Base-by-base conservation (phyloP, 2,113 vertebrate genomes). In the Astatoreochromis straeleni region DNA sequence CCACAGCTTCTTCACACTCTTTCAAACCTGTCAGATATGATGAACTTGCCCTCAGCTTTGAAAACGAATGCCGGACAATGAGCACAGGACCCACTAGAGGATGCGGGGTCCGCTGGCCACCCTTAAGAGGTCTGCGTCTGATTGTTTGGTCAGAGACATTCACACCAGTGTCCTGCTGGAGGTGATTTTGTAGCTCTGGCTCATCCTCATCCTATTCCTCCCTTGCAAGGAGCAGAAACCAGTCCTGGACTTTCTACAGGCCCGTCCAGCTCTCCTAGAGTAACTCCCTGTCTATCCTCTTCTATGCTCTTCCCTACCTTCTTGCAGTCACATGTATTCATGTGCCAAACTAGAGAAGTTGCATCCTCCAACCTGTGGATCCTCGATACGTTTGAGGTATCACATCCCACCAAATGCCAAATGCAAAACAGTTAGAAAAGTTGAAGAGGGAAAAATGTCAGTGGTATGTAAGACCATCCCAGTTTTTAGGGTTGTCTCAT, bases 381-480 rank as follows among this genome's bases (percentile, higher is more conserved):
- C 60, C 0, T 35, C 0, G 4, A n/a, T 35, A 35, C 0, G 3
- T 7, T 35, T 35, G 5, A 35, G 17, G 58, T 63, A 63, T 35
- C 31, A 35, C 58, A 4, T 35, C 31, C 17, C 9, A 35, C 58
- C 31, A 63, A 40, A 40, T 40, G 3, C 58, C 58, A 63, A 63
- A 35, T 63, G 58, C 17, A n/a, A 63, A 63, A n/a, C 31, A 63
- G 31, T n/a, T 19, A 35, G 17, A n/a, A 35, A 63, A 35, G 6
- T 19, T 35, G 58, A 63, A 35, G 58, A 35, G 6, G 60, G 4
- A 35, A 63, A 63, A 35, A 65, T n/a, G 17, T 35, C 60, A 35
- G 58, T 33, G 29, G 16, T 19, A 19, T 63, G 29, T 19, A 33
- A 63, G 31, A 65, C 31, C 31, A 35, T n/a, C 33, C 17, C 17